Evolutionary conservation across 2,888 invertebrate species (phyloP).

Genomic region (Cheilosia grossa): DNA sequence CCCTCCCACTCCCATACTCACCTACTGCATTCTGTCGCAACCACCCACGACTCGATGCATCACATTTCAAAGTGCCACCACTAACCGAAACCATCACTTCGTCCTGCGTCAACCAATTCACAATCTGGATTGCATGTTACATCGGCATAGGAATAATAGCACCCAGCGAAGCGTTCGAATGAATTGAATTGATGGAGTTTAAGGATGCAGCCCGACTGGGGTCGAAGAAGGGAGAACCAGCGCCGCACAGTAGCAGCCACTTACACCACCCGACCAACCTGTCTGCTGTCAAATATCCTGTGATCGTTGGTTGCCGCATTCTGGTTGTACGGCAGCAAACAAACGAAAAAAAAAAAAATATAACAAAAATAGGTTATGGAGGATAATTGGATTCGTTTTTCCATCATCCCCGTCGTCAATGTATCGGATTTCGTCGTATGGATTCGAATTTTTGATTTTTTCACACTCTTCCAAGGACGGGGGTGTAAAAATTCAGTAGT

Average conservation of each 20-base stretch:
- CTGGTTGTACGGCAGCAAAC: conserved; percentile 5
- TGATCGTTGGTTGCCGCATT: conserved; percentile 66
- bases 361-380: conserved; percentile 54
- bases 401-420: conserved; percentile 64
- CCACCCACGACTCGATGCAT: conserved; percentile 31
- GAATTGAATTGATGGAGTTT: conserved; percentile 69
- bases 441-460: conserved; percentile 25
- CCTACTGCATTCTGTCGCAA: conserved; percentile 25
- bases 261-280: conserved; percentile 61
- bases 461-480: conserved; percentile 8
- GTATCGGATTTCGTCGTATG: conserved; percentile 49
- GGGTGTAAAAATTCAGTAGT: conserved; percentile 24
- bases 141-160: conserved; percentile 62
- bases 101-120: conserved; percentile 47
- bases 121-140: conserved; percentile 54
- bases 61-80: conserved; percentile 26
- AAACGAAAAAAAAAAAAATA: conserved; percentile 41
- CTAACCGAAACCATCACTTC: conserved; percentile 35
- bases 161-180: conserved; percentile 61
- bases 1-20: background rate
- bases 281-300: conserved; percentile 71
- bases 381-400: conserved; percentile 69
- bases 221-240: conserved; percentile 4
- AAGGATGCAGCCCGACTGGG: conserved; percentile 58
- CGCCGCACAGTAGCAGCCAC: conserved; percentile 33